Base-by-base conservation (phyloP, 2,888 invertebrate species). In the Oeneis ivallda region DNA sequence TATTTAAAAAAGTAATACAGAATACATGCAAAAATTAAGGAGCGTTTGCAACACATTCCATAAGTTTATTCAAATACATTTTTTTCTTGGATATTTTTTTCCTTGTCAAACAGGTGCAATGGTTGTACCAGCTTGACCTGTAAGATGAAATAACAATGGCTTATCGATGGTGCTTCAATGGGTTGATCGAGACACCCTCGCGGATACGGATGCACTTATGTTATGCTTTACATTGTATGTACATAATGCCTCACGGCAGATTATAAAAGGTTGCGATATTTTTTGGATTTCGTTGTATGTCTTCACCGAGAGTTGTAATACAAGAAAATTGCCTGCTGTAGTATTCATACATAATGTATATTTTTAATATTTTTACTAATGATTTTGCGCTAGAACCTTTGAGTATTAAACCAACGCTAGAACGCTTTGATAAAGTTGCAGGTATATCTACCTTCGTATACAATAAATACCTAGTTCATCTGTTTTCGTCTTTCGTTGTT, bases 181-280 rank as follows among this genome's bases (percentile, higher is more conserved):
- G 32, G 26, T 47, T 56, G 15, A 37, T 45, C 43, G 57, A n/a
- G 43, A 34, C 60, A 56, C 61, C 56, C 61, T 61, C 53, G 34
- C 53, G 57, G 57, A 62, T 61, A 65, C 59, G 65, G 61, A 56
- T 65, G 50, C 56, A 56, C 61, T 65, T 65, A 56, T 50, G 61
- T 8, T 15, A 17, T 34, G 34, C 53, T 61, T 49, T 53, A 41
- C 50, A 65, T 65, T 61, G 54, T 61, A 57, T 61, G 47, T 39
- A n/a, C 32, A 34, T 41, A n/a, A 32, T 19, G 15, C 26, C n/a
- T 45, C 15, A 15, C 45, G 45, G 32, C 45, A 41, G 41, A 41
- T 56, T 19, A 41, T 56, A 56, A 58, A 58, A 58, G 15, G 34
- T 45, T 45, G 43, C 45, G n/a, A 19, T 19, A 11, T 17, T 37